Conservation (phyloP, 2,888 invertebrate genomes). For the Piscicola geometra region DNA sequence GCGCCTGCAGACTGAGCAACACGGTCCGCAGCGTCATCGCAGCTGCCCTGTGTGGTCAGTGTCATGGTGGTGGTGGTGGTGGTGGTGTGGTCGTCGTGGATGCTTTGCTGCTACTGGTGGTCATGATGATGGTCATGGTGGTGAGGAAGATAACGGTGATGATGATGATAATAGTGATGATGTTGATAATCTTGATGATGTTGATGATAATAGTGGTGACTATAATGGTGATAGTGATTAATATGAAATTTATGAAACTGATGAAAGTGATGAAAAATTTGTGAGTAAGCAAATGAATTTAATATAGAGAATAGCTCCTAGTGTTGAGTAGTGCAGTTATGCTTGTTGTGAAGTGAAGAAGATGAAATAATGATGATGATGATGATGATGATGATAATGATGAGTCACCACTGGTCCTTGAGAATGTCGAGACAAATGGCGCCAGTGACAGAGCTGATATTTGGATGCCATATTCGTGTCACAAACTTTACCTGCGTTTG, state of each 20-base stretch:
- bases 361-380: neutral
- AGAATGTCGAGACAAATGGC: constrained; percentile 97
- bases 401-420: constrained; percentile 65
- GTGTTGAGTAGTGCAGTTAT: neutral
- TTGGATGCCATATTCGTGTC: constrained; percentile 99
- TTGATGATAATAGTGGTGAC: too few relatives aligned
- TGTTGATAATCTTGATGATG: too few relatives aligned
- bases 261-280: too few relatives aligned
- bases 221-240: too few relatives aligned
- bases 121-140: too few relatives aligned
- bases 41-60: constrained; percentile 94
- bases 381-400: neutral
- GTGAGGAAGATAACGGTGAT: too few relatives aligned
- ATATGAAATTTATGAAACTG: too few relatives aligned
- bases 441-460: constrained; percentile 91
- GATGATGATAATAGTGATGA: too few relatives aligned
- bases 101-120: too few relatives aligned
- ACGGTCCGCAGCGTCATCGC: constrained; percentile 96
- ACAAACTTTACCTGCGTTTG: constrained; percentile 78
- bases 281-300: neutral
- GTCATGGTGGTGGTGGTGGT: neutral
- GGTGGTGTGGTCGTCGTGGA: too few relatives aligned
- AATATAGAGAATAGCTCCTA: neutral
- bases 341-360: too few relatives aligned
- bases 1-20: constrained; percentile 86